A percentile compares a stretch with the other conserved stretches of the same genome.
phyloP scores from a whole-genome alignment of 2,113 vertebrate species.

The Chaenogobius annularis region DNA sequence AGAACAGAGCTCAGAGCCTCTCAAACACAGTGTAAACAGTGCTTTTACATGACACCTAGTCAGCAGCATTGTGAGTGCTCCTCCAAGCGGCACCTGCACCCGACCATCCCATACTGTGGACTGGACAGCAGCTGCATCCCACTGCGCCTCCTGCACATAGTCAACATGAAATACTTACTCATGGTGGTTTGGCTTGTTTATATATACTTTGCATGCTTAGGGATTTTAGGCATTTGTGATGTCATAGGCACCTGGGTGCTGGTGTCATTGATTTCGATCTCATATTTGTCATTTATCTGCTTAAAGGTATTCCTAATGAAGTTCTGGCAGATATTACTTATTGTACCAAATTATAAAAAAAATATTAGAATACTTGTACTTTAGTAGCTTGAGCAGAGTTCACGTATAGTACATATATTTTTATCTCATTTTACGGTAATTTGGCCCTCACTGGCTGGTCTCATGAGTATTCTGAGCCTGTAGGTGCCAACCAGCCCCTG shows the following conservation, averaged over 20 bases:
- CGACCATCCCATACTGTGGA: slow-evolving; percentile 47
- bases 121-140: slow-evolving; percentile 8
- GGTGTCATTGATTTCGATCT: neutral
- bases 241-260: neutral
- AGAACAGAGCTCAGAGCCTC: slow-evolving; percentile 38
- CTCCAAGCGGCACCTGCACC: slow-evolving; percentile 57
- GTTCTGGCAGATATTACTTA: neutral
- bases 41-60: slow-evolving; percentile 60
- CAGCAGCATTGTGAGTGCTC: slow-evolving; percentile 58
- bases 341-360: neutral
- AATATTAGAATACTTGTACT: neutral
- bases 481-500: slow-evolving; percentile 8
- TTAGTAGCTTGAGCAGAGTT: neutral
- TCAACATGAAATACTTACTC: neutral
- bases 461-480: neutral
- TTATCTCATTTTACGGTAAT: neutral
- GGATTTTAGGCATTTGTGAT: no score
- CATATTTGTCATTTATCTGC: neutral
- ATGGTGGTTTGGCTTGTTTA: neutral
- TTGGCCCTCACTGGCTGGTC: neutral
- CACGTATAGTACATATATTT: neutral
- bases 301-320: neutral
- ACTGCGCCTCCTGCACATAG: neutral
- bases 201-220: neutral
- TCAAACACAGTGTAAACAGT: slow-evolving; percentile 59